Conservation (phyloP, 1,140 invertebrate genomes). For the Drosophila kikkawai region DNA sequence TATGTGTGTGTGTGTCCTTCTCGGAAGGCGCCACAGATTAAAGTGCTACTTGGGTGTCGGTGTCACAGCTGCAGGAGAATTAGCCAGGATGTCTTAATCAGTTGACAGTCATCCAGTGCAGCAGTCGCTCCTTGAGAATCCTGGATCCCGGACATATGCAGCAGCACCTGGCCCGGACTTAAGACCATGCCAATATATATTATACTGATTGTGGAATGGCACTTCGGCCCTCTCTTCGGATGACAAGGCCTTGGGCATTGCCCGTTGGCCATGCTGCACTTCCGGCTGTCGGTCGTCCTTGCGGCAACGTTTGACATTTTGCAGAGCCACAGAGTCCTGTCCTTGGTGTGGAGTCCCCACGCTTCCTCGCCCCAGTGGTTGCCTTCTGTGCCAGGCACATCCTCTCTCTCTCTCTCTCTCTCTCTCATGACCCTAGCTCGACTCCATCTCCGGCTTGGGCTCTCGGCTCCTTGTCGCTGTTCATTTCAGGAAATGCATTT, state of each 20-base stretch:
- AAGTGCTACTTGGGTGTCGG: constrained; percentile 11
- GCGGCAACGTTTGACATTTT: constrained; percentile 64
- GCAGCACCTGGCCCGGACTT: constrained; percentile 25
- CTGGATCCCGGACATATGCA: constrained; percentile 31
- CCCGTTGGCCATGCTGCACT: constrained; percentile 51
- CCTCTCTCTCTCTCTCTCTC: constrained; percentile 24
- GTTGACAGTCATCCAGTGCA: constrained; percentile 4
- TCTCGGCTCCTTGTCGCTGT: constrained; percentile 49
- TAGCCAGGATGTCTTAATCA: constrained; percentile 45
- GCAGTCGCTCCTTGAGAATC: background rate
- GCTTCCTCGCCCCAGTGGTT: constrained; percentile 47
- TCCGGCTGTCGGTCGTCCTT: constrained; percentile 59
- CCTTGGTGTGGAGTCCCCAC: background rate
- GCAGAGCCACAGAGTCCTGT: constrained; percentile 27
- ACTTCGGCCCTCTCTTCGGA: background rate
- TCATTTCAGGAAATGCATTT: constrained; percentile 81
- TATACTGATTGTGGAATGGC: constrained; percentile 35
- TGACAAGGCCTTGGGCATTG: constrained; percentile 10
- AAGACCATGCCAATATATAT: constrained; percentile 50
- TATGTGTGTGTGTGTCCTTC: background rate
- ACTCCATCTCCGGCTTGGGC: constrained; percentile 32
- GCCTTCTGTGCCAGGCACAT: constrained; percentile 62
- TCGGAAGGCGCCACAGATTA: constrained; percentile 5
- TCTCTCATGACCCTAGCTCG: constrained; percentile 15
- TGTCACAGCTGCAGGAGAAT: constrained; percentile 37